Evolutionary conservation across 2,888 invertebrate genomes (phyloP).

Genomic region (Pediacus dermestoides): DNA sequence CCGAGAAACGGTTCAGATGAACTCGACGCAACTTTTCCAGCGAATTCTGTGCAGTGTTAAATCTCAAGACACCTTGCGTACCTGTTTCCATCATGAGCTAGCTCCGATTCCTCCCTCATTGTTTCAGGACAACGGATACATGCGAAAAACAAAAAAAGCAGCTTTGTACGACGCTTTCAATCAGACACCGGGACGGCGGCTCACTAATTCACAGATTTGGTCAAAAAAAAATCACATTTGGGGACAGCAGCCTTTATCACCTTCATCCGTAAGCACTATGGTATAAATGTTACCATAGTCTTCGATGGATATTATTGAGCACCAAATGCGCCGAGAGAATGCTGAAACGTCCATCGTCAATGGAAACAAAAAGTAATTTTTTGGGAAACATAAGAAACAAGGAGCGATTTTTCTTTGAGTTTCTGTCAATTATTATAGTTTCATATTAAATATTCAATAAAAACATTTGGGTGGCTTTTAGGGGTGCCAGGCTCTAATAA

Average conservation of each 20-base stretch:
- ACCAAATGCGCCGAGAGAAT: slow-evolving; percentile 1
- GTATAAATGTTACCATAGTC: neutral
- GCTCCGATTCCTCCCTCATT: slow-evolving; percentile 7
- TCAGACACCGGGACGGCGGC: too few species aligned
- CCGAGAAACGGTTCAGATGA: neutral
- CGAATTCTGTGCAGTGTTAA: neutral
- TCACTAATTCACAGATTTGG: too few species aligned
- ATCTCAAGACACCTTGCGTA: neutral
- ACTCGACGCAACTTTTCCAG: slow-evolving; percentile 1
- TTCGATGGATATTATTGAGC: slow-evolving; percentile 1
- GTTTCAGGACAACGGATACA: slow-evolving; percentile 7
- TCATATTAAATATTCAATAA: too few species aligned
- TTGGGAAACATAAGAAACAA: neutral
- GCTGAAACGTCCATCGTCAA: neutral
- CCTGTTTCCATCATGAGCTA: slow-evolving; percentile 8
- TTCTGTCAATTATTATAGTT: too few species aligned
- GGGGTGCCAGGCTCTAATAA: too few species aligned
- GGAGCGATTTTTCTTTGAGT: too few species aligned
- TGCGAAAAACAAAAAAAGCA: slow-evolving; percentile 5
- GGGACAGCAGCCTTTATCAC: too few species aligned
- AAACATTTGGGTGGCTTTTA: too few species aligned
- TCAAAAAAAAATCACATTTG: too few species aligned
- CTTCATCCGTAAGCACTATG: neutral
- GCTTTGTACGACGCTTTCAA: slow-evolving; percentile 1
- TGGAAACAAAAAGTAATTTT: slow-evolving; percentile 2